Conservation (phyloP, 2,797 vertebrate genomes). For the Anisognathus igniventris region DNA sequence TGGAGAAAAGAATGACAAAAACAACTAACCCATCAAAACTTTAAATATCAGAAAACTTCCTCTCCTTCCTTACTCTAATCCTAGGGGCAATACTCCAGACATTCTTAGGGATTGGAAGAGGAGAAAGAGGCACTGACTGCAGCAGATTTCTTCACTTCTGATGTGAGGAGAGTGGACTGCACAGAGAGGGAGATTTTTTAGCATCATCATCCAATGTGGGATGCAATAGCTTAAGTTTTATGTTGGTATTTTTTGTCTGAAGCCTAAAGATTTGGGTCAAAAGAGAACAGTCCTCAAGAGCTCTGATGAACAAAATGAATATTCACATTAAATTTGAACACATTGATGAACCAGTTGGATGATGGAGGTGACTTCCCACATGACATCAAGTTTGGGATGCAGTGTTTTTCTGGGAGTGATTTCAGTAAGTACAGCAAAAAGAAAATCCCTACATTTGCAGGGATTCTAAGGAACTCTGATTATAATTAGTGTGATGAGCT, state of each 20-base stretch:
- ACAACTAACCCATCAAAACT: background rate
- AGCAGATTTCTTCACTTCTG: background rate
- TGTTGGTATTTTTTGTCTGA: background rate
- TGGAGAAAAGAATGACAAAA: background rate
- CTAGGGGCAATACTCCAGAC: background rate
- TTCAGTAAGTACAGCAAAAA: background rate
- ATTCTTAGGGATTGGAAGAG: background rate
- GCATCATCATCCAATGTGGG: background rate
- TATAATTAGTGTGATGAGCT: background rate
- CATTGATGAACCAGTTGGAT: background rate
- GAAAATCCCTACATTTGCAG: background rate
- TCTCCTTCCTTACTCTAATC: background rate
- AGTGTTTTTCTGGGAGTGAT: background rate
- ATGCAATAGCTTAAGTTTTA: background rate
- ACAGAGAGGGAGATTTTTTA: background rate
- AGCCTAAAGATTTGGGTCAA: background rate
- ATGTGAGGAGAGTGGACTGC: background rate
- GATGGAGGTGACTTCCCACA: background rate
- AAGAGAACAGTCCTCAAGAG: background rate
- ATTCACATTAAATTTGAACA: background rate
- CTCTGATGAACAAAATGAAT: background rate
- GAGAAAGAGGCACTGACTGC: background rate
- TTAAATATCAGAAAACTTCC: background rate
- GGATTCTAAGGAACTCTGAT: background rate
- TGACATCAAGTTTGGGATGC: background rate